A percentile compares a stretch with the other conserved stretches of the same genome.
phyloP scores from a whole-genome alignment of 2,888 invertebrate genomes.

The Epinotia brunnichana region DNA sequence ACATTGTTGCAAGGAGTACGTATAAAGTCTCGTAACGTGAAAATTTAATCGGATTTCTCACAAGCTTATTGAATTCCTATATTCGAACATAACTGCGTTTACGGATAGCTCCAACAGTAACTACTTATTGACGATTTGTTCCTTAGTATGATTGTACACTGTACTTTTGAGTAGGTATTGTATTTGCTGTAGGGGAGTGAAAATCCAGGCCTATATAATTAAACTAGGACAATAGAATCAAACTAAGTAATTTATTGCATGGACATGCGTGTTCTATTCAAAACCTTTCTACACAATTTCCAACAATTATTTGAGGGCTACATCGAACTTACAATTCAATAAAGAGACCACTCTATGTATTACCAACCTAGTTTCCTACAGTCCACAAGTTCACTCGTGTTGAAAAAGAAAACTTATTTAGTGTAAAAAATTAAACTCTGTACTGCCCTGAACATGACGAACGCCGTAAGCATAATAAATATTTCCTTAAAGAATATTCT shows the following conservation, averaged over 20 bases:
- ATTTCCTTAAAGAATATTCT: conserved; percentile 46
- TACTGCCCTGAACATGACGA: conserved; percentile 16
- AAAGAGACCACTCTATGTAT: neutral
- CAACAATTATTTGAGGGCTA: too few relatives aligned
- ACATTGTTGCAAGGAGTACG: neutral
- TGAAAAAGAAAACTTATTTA: neutral
- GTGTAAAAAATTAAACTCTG: conserved; percentile 6
- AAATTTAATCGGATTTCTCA: neutral
- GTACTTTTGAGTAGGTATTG: neutral
- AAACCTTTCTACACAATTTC: too few relatives aligned
- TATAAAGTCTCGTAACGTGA: neutral
- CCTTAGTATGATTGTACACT: conserved; percentile 1
- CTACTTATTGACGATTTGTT: neutral
- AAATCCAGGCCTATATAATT: neutral
- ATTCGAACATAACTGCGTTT: conserved; percentile 1
- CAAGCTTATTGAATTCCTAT: neutral
- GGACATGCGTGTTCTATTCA: too few relatives aligned
- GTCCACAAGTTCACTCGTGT: neutral
- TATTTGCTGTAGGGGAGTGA: neutral
- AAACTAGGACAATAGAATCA: too few relatives aligned
- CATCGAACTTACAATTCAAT: neutral
- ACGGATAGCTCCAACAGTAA: neutral
- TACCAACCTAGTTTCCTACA: neutral
- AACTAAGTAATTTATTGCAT: too few relatives aligned
- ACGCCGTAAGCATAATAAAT: conserved; percentile 40